Evolutionary conservation across 2,888 invertebrate genomes (phyloP).

Genomic region (Portevinia maculata): DNA sequence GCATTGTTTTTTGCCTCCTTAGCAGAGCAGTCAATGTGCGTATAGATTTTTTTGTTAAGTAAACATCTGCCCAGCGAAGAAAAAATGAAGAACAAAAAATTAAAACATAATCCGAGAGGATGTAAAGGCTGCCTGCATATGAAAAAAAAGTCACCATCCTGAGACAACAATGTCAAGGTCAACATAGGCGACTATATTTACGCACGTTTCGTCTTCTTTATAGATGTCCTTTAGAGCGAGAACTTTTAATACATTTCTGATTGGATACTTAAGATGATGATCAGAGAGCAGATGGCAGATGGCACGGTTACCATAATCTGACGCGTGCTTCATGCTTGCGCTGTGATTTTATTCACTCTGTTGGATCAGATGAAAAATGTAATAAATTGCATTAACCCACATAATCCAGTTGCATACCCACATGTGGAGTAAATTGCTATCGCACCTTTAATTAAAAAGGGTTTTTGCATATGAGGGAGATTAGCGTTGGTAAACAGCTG

Average conservation of each 20-base stretch:
- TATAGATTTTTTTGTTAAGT: constrained; percentile 35
- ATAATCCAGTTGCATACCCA: constrained; percentile 19
- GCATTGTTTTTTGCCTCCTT: constrained; percentile 43
- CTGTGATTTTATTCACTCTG: constrained; percentile 35
- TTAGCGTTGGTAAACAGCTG: constrained; percentile 41
- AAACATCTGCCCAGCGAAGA: constrained; percentile 54
- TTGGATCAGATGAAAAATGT: constrained; percentile 18
- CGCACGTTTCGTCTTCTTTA: constrained; percentile 11
- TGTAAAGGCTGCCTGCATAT: constrained; percentile 6
- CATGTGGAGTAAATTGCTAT: constrained; percentile 22
- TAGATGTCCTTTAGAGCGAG: constrained; percentile 27
- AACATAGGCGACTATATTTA: constrained; percentile 29
- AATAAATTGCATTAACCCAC: constrained; percentile 49
- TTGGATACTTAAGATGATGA: constrained; percentile 28
- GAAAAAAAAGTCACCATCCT: constrained; percentile 49
- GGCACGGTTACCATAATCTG: not conserved
- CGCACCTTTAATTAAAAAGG: constrained; percentile 51
- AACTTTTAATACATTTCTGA: constrained; percentile 33
- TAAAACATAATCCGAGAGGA: constrained; percentile 48
- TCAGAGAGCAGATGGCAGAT: constrained; percentile 34
- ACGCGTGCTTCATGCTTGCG: constrained; percentile 39
- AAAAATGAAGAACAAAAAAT: constrained; percentile 22
- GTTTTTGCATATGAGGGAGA: constrained; percentile 62
- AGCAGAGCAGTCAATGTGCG: constrained; percentile 26
- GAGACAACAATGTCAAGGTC: constrained; percentile 66